Evolutionary conservation across 1,140 invertebrate species (phyloP), one percentile per base, ranked within the genome.

Genomic region (Lerema accius): DNA sequence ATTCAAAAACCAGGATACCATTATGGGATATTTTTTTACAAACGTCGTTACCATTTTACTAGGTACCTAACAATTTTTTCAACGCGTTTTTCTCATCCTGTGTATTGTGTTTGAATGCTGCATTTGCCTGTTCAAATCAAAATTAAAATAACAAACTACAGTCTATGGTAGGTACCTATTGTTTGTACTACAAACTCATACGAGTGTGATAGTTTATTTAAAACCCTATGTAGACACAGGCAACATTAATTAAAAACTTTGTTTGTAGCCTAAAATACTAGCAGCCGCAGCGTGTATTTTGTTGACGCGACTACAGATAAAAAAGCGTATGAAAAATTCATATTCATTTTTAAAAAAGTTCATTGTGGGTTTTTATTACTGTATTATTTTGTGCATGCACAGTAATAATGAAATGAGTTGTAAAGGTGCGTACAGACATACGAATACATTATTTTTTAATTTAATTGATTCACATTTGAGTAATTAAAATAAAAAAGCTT

Each of bases 401-500:
- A 59, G 56, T 39, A 59, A 59, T 59, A 59, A 59, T 59, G 56
- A 28, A 59, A 59, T 59, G 56, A 59, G 56, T 46, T 59, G 56
- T 59, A 59, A 59, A 59, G 56, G 56, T 59, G 56, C 43, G 43
- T 59, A 48, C 43, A 58, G 14, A 58, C 49, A 23, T 6, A 17
- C 43, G 56, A 59, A 48, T 59, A 58, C 35, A 35, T 58, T 46
- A 32, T 45, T 43, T 4, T 9, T 56, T 11, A 32, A 58, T 58
- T 58, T 35, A 58, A 58, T 46, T 0, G 7, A 35, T 11, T 58
- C 10, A 13, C 26, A 37, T 46, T 59, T n/a, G 14, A 19, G 26
- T 17, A 45, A 59, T 59, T 23, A 59, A 16, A 58, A 35, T 43
- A 15, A 35, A 58, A 19, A 37, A 48, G 37, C 4, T 37, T 11